These are phyloP conservation scores for Melanophora roralis DNA, from an alignment of 2,888 invertebrate species.

Conservation along the genomic window DNA sequence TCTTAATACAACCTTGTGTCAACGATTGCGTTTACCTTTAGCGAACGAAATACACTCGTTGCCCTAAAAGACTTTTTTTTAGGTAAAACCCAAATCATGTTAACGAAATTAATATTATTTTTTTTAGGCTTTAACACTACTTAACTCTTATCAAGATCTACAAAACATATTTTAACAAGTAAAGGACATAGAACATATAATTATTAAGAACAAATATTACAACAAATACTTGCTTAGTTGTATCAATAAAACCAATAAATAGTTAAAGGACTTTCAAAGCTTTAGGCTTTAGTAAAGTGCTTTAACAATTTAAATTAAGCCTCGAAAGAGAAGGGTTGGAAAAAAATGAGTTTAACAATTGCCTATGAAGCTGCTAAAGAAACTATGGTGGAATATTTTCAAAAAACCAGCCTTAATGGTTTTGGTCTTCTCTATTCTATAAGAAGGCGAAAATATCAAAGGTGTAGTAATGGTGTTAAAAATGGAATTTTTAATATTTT, in stretches of 20 bases:
- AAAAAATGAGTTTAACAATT: constrained; percentile 20
- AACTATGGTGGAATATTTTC: constrained; percentile 71
- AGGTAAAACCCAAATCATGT: constrained; percentile 1
- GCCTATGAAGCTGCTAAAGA: constrained; percentile 64
- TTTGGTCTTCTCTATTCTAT: constrained; percentile 70
- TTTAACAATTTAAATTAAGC: not conserved
- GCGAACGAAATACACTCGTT: not conserved
- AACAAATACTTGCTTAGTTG: too few species aligned
- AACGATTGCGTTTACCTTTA: too few species aligned
- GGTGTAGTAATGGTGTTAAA: constrained; percentile 63
- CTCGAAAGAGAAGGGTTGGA: not conserved
- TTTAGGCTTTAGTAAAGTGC: too few species aligned
- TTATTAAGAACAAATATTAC: not conserved
- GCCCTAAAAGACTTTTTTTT: not conserved
- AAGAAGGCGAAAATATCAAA: constrained; percentile 68
- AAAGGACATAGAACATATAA: not conserved
- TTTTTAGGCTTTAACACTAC: not conserved
- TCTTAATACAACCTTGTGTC: too few species aligned
- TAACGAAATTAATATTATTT: not conserved
- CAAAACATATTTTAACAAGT: constrained; percentile 5
- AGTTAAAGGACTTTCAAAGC: not conserved
- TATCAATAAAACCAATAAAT: not conserved
- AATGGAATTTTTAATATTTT: not conserved
- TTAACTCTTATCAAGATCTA: not conserved
- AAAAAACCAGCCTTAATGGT: constrained; percentile 73